phyloP scores from a whole-genome alignment of 2,797 vertebrate genomes.

The Anguilla megastoma region DNA sequence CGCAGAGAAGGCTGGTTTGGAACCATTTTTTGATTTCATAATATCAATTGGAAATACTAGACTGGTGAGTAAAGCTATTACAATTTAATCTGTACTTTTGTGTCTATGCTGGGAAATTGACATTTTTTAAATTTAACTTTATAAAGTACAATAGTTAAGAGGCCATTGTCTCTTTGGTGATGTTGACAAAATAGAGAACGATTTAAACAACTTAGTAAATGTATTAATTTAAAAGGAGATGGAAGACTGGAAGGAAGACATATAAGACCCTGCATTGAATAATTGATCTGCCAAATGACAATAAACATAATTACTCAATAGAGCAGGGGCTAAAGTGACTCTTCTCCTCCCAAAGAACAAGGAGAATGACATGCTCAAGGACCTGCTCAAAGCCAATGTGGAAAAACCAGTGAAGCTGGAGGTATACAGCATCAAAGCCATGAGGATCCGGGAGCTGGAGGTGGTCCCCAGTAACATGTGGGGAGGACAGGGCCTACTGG shows the following conservation, averaged over 20 bases:
- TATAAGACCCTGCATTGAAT: background rate
- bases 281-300: background rate
- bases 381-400: constrained; percentile 86
- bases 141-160: background rate
- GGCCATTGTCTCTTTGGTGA: background rate
- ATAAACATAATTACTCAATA: background rate
- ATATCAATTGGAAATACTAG: constrained; percentile 87
- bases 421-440: constrained; percentile 90
- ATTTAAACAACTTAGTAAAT: background rate
- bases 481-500: constrained; percentile 94
- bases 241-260: background rate
- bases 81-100: background rate
- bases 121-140: background rate
- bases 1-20: constrained; percentile 85
- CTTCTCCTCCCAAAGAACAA: constrained; percentile 75
- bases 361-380: constrained; percentile 88
- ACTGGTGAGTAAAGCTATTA: constrained; percentile 75
- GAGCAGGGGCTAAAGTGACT: background rate
- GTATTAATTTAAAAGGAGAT: background rate
- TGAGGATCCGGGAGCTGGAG: constrained; percentile 83
- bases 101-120: background rate
- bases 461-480: constrained; percentile 94
- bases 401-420: constrained; percentile 89
- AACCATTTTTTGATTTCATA: constrained; percentile 97
- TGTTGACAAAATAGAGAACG: background rate